These are phyloP conservation scores for Eremophila alpestris DNA, from an alignment of 2,797 vertebrate species.

Conservation along the genomic window DNA sequence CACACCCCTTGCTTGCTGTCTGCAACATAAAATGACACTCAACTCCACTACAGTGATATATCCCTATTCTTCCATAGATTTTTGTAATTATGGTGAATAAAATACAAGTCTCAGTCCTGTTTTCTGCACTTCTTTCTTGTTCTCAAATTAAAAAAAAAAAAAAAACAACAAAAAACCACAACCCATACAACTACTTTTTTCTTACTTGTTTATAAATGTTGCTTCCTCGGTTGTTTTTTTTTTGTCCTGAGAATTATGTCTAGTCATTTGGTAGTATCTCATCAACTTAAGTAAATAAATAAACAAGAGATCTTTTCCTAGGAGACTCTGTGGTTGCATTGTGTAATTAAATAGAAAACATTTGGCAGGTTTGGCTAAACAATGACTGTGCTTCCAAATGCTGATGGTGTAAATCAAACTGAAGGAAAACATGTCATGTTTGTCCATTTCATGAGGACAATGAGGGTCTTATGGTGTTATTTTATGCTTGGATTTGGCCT, in stretches of 20 bases:
- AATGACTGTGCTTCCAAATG: slow-evolving; percentile 28
- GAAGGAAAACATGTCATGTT: neutral
- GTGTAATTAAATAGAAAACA: slow-evolving; percentile 52
- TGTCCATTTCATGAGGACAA: neutral
- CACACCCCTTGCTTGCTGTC: neutral
- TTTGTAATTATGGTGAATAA: neutral
- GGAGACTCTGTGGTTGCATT: slow-evolving; percentile 6
- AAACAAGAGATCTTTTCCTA: neutral
- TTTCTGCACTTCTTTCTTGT: neutral
- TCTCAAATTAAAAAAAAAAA: neutral
- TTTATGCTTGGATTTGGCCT: slow-evolving; percentile 19
- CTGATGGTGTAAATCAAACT: slow-evolving; percentile 43
- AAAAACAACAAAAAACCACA: neutral
- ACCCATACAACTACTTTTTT: neutral
- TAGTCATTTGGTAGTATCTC: neutral
- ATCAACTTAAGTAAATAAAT: slow-evolving; percentile 21
- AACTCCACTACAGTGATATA: neutral
- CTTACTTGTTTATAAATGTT: neutral
- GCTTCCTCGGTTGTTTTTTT: neutral
- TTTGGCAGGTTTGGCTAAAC: slow-evolving; percentile 50
- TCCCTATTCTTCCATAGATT: neutral
- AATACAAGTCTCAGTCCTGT: neutral
- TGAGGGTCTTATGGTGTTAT: neutral
- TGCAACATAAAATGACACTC: neutral
- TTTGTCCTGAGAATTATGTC: neutral